A percentile compares a stretch with the other conserved stretches of the same genome.
Conservation (phyloP, 2,113 vertebrate genomes). For the Pyxicephalus adspersus region DNA sequence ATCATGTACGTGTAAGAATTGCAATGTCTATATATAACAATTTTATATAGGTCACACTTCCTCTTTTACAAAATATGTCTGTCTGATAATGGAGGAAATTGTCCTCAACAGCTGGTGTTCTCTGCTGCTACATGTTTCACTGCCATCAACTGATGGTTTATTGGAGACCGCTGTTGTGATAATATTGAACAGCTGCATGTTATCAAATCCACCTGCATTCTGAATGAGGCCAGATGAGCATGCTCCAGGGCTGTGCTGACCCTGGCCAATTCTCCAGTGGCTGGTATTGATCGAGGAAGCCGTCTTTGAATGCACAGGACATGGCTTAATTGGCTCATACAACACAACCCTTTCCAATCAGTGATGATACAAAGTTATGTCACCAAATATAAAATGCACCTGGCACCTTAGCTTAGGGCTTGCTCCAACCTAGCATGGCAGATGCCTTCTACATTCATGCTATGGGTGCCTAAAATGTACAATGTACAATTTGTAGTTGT, state of each 20-base stretch:
- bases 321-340: constrained; percentile 6
- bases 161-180: background rate
- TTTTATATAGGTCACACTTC: background rate
- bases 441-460: background rate
- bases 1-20: too few species aligned
- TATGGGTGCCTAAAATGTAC: background rate
- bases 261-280: constrained; percentile 28
- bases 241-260: constrained; percentile 8
- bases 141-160: background rate
- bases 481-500: too few species aligned
- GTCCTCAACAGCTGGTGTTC: background rate
- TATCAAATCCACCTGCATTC: constrained; percentile 19
- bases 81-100: background rate
- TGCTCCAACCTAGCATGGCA: background rate
- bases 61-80: background rate
- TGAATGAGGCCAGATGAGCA: background rate
- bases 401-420: background rate
- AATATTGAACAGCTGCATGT: constrained; percentile 11
- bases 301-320: background rate
- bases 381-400: background rate
- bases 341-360: constrained; percentile 4
- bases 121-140: background rate
- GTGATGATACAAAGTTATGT: background rate
- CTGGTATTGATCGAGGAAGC: constrained; percentile 2
- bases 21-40: too few species aligned